Percentiles rank a stretch among this genome's conserved stretches.
Conservation (phyloP, 1,140 invertebrate species). For the Zaprionus inermis region DNA sequence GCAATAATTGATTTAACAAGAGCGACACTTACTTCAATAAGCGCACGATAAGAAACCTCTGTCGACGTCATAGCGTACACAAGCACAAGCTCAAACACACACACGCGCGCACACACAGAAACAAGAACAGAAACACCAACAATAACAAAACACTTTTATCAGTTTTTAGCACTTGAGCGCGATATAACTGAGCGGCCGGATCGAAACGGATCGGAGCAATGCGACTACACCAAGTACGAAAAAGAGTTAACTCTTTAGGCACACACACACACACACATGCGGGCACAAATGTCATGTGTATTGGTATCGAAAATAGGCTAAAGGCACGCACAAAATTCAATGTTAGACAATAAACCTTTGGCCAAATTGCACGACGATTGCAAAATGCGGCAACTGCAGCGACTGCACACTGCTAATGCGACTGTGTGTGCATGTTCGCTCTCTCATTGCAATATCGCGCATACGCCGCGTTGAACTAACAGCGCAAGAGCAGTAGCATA, state of each 20-base stretch:
- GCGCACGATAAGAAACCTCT: constrained; percentile 54
- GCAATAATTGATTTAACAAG: constrained; percentile 52
- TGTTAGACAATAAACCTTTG: constrained; percentile 72
- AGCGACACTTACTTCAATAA: constrained; percentile 66
- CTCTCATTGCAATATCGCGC: constrained; percentile 51
- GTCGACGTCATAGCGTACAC: constrained; percentile 32
- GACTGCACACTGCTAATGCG: constrained; percentile 6
- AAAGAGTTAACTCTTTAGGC: constrained; percentile 35
- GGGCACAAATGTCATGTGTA: not conserved
- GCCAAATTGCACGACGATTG: constrained; percentile 51
- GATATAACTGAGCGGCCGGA: constrained; percentile 2
- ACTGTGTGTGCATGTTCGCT: not conserved
- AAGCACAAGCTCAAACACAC: not conserved
- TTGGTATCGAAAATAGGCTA: constrained; percentile 19
- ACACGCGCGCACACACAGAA: not conserved
- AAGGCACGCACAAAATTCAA: constrained; percentile 53
- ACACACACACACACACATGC: constrained; percentile 28
- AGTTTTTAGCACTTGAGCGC: constrained; percentile 57
- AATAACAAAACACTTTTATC: constrained; percentile 50
- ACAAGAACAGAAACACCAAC: constrained; percentile 18
- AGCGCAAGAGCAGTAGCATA: constrained; percentile 20
- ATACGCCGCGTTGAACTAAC: constrained; percentile 64
- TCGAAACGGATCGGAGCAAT: constrained; percentile 1
- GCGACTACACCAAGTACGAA: not conserved
- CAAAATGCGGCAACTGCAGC: constrained; percentile 26